These are phyloP conservation scores for Thomomys bottae DNA, from an alignment of 2,113 vertebrate species.

Conservation along the genomic window DNA sequence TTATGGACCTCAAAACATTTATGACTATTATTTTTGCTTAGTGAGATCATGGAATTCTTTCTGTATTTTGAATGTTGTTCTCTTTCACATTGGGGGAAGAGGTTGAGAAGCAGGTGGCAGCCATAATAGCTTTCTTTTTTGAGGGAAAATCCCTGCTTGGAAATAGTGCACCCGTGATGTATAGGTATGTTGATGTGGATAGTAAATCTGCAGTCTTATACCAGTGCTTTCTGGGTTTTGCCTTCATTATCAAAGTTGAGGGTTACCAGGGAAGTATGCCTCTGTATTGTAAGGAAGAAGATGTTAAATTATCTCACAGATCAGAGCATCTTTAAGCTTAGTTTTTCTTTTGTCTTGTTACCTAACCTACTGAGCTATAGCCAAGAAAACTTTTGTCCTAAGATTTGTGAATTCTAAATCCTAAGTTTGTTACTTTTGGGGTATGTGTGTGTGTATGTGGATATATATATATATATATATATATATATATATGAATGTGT, in stretches of 20 bases:
- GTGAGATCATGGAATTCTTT: neutral
- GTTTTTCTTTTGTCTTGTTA: neutral
- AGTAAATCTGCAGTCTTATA: neutral
- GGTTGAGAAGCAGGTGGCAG: no score
- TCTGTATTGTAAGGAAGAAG: neutral
- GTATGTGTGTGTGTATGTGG: neutral
- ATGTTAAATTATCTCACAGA: neutral
- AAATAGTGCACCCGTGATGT: neutral
- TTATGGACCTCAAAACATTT: neutral
- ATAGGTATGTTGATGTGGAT: neutral
- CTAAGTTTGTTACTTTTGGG: neutral
- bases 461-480: neutral
- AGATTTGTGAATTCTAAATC: slow-evolving; percentile 18
- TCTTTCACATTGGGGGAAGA: neutral
- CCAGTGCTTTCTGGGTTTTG: neutral
- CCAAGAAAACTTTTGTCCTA: slow-evolving; percentile 18
- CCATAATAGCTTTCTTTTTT: neutral
- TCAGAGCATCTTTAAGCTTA: neutral
- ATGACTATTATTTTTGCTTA: slow-evolving; percentile 21
- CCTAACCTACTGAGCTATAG: neutral
- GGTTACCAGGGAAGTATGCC: neutral
- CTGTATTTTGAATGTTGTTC: neutral
- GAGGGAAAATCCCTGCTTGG: neutral
- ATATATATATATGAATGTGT: neutral
- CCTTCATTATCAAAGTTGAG: neutral